phyloP scores from a whole-genome alignment of 2,113 vertebrate genomes.

The Varanus salvator region DNA sequence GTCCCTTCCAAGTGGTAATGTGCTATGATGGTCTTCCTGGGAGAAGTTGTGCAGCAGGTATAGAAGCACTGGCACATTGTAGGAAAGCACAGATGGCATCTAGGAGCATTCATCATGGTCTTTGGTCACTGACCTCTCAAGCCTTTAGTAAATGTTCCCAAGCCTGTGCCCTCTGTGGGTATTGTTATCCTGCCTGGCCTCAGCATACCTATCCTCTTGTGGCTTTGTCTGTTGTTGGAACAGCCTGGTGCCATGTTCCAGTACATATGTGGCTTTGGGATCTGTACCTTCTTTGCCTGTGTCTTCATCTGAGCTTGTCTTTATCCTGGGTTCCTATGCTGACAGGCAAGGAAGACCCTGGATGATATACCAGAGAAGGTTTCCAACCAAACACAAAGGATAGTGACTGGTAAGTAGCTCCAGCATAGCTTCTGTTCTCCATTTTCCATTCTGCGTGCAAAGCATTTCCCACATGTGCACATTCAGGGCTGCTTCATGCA shows the following conservation, averaged over 20 bases:
- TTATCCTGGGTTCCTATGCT: neutral
- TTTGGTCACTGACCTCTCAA: neutral
- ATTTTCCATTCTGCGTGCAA: neutral
- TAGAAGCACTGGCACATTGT: neutral
- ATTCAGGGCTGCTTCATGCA: neutral
- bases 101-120: neutral
- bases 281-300: neutral
- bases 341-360: constrained; percentile 74
- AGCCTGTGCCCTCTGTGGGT: neutral
- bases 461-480: neutral
- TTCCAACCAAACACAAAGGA: constrained; percentile 66
- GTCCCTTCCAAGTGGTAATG: neutral
- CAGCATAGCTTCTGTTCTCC: neutral
- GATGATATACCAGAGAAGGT: constrained; percentile 69
- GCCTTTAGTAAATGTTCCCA: neutral
- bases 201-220: neutral
- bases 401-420: constrained; percentile 78
- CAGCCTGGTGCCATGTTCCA: neutral
- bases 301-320: neutral
- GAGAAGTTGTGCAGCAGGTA: neutral
- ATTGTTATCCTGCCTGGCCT: neutral
- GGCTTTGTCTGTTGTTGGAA: neutral
- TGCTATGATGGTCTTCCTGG: neutral
- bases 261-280: neutral
- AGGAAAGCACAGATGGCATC: neutral